Base-by-base conservation (phyloP, 2,888 invertebrate species). In the Rhodophaea formosa region DNA sequence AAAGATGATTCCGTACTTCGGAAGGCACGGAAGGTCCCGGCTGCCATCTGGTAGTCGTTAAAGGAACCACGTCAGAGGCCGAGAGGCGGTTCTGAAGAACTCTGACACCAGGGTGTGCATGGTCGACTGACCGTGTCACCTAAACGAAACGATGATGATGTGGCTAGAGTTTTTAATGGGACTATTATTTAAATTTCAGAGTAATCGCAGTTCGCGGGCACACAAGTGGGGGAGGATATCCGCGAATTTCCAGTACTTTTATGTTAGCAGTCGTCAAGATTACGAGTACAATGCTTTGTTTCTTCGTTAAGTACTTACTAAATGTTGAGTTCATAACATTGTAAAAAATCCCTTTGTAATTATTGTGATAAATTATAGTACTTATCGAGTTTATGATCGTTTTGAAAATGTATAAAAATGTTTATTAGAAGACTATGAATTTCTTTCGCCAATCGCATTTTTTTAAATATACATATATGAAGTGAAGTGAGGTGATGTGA, bases 361-460 rank as follows among this genome's bases (percentile, higher is more conserved):
- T 32, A 30, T 51, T 51, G 49, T 51, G 49, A 51, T 51, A 51
- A 32, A 49, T 45, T 45, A 8, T 10, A 7, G 16, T 49, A 49
- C 32, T n/a, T 29, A 17, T 23, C 23, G 14, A 39, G 10, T 49
- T 15, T 15, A 16, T 51, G 16, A 7, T 32, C 8, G 23, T 45
- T 45, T 45, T 8, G 7, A 15, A 14, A 45, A 45, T 45, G 23
- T 45, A 23, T 15, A 17, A 17, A 17, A 45, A 45, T 17, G 15
- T 23, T 45, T 46, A 46, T 17, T 45, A 23, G 23, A 23, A 23
- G 23, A 23, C 23, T 45, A 10, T 45, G 17, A 15, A 8, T 23
- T 45, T 23, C 23, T 23, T 23, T 5, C 23, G 5, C 23, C 23
- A 5, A 23, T 23, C 23, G 5, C 23, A 23, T 23, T 23, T 23